Evolutionary conservation across 2,113 vertebrate genomes (phyloP), one percentile per base, ranked within the genome.

Genomic region (Puffinus mauretanicus): DNA sequence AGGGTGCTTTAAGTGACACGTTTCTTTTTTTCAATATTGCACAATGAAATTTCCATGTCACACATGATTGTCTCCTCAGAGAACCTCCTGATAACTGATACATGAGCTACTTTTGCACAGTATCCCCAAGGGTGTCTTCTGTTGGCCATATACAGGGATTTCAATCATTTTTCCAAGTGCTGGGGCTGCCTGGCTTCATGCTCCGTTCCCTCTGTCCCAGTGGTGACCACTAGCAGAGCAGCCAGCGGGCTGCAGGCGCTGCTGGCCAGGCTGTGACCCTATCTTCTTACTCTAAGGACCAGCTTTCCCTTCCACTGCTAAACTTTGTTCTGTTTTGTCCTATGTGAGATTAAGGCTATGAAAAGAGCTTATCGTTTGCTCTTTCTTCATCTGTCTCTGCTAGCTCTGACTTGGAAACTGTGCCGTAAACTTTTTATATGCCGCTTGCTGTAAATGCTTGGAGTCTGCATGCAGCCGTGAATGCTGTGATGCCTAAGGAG

Each of bases 181-280:
- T 77, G 36, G 20, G 16, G 44, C 71, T 94, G 46, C 62, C 62
- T 87, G 84, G 30, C 40, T 62, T 87, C 17, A 4, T 36, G 44
- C 16, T 14, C 22, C 0, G 0, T 69, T 77, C 32, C 58, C 58
- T 86, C 44, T 88, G 73, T 80, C 81, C 70, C 38, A 79, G 80
- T 46, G 38, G 58, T 52, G 44, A 44, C 30, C 19, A 5, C 64
- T 30, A n/a, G 26, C 13, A 8, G 29, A 75, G 49, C 70, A 67
- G 70, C 25, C 47, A 62, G 44, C 0, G 0, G 58, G 40, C 46
- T 40, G 16, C 3, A 20, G n/a, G 44, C 0, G 0, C 76, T 86
- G 46, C 60, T 88, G 80, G 36, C 55, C 55, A n/a, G 55, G 34
- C 55, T 36, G n/a, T 30, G 24, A 62, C 46, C 17, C 16, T 9